phyloP scores from a whole-genome alignment of 2,888 invertebrate species.

The Cephus runcator region DNA sequence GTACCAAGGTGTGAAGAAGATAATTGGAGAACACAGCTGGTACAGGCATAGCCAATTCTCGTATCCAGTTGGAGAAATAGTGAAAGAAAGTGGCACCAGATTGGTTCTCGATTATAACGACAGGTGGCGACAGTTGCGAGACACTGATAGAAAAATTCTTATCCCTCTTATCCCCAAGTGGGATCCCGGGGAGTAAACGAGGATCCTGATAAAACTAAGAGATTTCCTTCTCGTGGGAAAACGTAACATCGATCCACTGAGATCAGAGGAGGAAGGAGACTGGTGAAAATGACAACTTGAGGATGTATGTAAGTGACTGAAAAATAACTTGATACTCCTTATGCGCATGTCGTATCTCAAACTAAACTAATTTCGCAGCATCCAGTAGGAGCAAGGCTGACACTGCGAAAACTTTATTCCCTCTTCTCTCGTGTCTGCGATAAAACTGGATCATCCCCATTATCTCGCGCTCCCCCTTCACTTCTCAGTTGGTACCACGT shows the following conservation, averaged over 20 bases:
- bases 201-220: not conserved
- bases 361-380: not conserved
- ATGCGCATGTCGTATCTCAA: not conserved
- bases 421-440: not conserved
- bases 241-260: not conserved
- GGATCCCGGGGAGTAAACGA: not conserved
- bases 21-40: not conserved
- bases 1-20: not conserved
- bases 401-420: not conserved
- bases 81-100: not conserved
- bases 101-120: not conserved
- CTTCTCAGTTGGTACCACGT: not conserved
- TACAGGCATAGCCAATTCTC: not conserved
- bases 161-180: not conserved
- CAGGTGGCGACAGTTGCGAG: not conserved
- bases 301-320: not conserved
- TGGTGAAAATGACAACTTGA: not conserved
- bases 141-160: not conserved
- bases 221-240: not conserved
- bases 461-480: not conserved
- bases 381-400: not conserved
- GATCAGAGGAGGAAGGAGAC: not conserved
- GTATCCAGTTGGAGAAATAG: not conserved
- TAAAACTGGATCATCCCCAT: not conserved
- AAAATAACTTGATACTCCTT: not conserved